These are phyloP conservation scores for Trematocara nigrifrons DNA, from an alignment of 2,113 vertebrate species.

Conservation along the genomic window DNA sequence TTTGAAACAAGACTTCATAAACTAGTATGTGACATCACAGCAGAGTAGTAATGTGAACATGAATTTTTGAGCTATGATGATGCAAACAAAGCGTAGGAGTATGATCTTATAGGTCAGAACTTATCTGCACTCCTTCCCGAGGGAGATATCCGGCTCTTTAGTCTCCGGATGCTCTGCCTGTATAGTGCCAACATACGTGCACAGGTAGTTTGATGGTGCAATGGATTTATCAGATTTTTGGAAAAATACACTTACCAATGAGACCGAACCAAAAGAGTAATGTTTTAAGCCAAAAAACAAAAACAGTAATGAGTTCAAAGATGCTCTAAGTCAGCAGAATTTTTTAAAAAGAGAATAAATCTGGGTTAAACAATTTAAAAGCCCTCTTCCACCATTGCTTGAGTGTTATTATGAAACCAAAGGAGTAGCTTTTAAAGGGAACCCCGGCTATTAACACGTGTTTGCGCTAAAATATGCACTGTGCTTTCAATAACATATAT, in stretches of 20 bases:
- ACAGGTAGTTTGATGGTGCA: neutral
- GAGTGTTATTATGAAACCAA: neutral
- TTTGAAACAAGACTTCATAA: neutral
- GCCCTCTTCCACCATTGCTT: neutral
- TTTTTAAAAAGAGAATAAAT: neutral
- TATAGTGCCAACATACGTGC: neutral
- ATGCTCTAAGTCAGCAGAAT: neutral
- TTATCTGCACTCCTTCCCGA: neutral
- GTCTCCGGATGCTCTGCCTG: neutral
- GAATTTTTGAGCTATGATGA: neutral
- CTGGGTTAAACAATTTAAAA: neutral
- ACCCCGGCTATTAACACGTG: neutral
- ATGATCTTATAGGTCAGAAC: neutral
- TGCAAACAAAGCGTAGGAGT: neutral
- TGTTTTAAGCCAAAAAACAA: neutral
- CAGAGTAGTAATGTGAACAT: neutral
- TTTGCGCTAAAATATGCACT: neutral
- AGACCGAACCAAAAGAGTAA: neutral
- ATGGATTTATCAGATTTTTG: neutral
- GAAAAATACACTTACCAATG: neutral
- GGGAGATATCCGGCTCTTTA: neutral
- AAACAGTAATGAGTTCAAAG: neutral
- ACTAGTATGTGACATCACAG: neutral
- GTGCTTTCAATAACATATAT: neutral
- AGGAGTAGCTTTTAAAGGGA: neutral